A percentile compares a stretch with the other conserved stretches of the same genome.
Conservation (phyloP, 1,140 invertebrate species). For the Thalassaphorura encarpata region DNA sequence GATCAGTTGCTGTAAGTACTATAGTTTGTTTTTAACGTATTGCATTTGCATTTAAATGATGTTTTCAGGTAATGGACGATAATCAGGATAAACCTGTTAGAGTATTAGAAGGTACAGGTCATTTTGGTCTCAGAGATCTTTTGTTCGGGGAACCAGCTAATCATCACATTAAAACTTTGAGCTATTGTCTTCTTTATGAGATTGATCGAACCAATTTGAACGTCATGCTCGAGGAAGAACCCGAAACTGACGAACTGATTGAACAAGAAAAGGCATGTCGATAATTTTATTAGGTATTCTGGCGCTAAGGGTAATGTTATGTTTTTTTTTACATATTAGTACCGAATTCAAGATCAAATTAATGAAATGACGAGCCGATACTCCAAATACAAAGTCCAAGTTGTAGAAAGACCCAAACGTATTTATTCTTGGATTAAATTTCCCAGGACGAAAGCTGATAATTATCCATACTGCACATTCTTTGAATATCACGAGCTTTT, state of each 20-base stretch:
- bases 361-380: slow-evolving; percentile 6
- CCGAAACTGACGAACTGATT: slow-evolving; percentile 4
- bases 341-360: neutral
- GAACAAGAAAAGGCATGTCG: slow-evolving; percentile 1
- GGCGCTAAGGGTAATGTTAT: neutral
- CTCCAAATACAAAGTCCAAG: neutral
- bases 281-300: neutral
- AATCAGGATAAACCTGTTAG: neutral
- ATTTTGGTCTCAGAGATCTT: slow-evolving; percentile 12
- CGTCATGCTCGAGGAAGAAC: slow-evolving; percentile 13
- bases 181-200: slow-evolving; percentile 11
- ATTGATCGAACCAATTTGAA: slow-evolving; percentile 2
- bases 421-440: slow-evolving; percentile 15
- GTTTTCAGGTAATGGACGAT: neutral
- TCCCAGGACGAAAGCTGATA: neutral
- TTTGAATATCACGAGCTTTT: slow-evolving; percentile 10
- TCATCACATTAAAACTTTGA: slow-evolving; percentile 5
- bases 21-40: neutral
- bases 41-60: neutral
- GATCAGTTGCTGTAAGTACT: slow-evolving; percentile 17
- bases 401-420: neutral
- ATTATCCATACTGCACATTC: neutral
- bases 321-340: neutral
- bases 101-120: neutral
- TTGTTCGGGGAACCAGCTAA: slow-evolving; percentile 18